phyloP scores from a whole-genome alignment of 1,140 invertebrate species.

The Gryon sp. region DNA sequence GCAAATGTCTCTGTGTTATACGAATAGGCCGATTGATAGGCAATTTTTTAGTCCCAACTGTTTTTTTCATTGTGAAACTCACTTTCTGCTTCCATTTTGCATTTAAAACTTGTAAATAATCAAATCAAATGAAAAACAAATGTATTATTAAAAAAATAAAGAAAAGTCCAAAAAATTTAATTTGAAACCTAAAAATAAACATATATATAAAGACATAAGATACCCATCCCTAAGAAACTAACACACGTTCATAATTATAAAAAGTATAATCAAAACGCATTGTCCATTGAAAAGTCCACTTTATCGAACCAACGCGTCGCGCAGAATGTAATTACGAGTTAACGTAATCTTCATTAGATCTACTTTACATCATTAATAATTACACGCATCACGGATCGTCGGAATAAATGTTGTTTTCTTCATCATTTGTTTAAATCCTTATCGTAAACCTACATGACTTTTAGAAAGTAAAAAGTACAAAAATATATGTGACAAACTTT shows the following conservation, averaged over 20 bases:
- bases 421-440: constrained; percentile 27
- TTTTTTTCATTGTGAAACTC: no score
- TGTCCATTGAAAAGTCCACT: constrained; percentile 14
- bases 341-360: background rate
- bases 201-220: no score
- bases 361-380: constrained; percentile 35
- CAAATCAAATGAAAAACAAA: no score
- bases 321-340: constrained; percentile 17
- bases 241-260: background rate
- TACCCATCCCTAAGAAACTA: background rate
- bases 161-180: no score
- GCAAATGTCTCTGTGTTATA: no score
- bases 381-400: constrained; percentile 59
- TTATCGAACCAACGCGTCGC: constrained; percentile 11
- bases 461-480: constrained; percentile 66
- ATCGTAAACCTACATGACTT: constrained; percentile 53
- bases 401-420: constrained; percentile 13
- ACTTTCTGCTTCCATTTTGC: no score
- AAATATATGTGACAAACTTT: constrained; percentile 63
- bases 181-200: no score
- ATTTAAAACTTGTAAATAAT: no score
- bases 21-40: no score
- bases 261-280: constrained; percentile 4
- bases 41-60: no score
- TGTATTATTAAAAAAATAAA: no score